Base-by-base conservation (phyloP, 2,113 vertebrate species). In the Neolamprologus modestus region DNA sequence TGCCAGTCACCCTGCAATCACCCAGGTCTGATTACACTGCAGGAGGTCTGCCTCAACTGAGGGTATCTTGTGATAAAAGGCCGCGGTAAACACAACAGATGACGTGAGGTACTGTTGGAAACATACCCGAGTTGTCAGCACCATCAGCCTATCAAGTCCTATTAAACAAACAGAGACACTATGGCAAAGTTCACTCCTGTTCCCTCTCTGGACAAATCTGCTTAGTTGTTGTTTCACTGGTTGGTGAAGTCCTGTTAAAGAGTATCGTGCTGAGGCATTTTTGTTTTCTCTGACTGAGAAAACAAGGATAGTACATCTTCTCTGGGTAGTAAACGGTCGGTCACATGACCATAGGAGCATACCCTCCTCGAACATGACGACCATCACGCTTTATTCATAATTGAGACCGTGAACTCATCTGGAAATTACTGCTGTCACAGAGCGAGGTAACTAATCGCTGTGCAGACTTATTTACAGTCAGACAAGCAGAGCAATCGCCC, bases 261-360 rank as follows among this genome's bases (percentile, higher is more conserved):
- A 40, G 33, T 14, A 3, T 14, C 0, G 3, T 0, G 17, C 33
- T 40, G 63, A 68, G 0, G 11, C 0, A 16, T 42, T 71, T 40
- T 71, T 40, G 35, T 42, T 71, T 71, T 24, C 66, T 42, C n/a
- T 71, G n/a, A 71, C 66, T 24, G 35, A 40, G 63, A 14, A 68
- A 40, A 40, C 66, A 42, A 42, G n/a, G n/a, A 14, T 24, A 9
- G 37, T 42, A 9, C 37, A 71, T 12, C 6, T 35, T 3, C 6
- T 37, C 61, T 21, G 33, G 35, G 19, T 68, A 40, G 68, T 45
- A 73, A 73, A 73, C 8, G 8, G 37, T 3, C n/a, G 5, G 37
- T 71, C 37, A 71, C 8, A 26, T 17, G 21, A 45, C 21, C 2
- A 73, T 61, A 61, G 16, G 28, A 42, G 8, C 2, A 42, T 10